Evolutionary conservation across 1,140 invertebrate species (phyloP).

Genomic region (Colletes gigas): DNA sequence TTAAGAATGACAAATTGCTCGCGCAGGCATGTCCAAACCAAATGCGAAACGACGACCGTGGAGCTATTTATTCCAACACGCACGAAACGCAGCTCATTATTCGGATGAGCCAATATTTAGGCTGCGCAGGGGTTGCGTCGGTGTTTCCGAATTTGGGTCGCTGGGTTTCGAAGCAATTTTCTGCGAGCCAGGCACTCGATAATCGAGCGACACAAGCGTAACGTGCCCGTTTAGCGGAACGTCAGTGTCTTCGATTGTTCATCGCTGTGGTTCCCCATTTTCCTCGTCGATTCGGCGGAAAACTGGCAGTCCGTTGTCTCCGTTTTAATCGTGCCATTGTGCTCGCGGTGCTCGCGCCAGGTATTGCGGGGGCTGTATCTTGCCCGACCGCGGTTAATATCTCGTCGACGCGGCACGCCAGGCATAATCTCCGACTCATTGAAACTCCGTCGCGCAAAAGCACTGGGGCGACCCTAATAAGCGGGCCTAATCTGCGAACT

Average conservation of each 20-base stretch:
- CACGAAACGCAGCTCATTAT: too few species aligned
- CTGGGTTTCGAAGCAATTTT: not conserved
- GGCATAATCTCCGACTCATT: conserved; percentile 75
- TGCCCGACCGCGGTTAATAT: conserved; percentile 55
- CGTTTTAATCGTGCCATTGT: conserved; percentile 54
- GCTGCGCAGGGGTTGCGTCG: too few species aligned
- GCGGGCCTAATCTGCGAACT: conserved; percentile 69
- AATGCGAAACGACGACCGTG: too few species aligned
- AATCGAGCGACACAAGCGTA: not conserved
- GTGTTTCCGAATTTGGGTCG: conserved; percentile 5
- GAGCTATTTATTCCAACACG: too few species aligned
- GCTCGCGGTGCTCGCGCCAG: not conserved
- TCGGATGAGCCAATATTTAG: too few species aligned
- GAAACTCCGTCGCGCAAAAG: conserved; percentile 72
- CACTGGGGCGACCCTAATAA: conserved; percentile 70
- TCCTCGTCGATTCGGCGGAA: conserved; percentile 28
- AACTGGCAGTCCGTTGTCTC: conserved; percentile 30
- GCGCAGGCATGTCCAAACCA: too few species aligned
- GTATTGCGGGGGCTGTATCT: conserved; percentile 46
- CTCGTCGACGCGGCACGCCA: conserved; percentile 53
- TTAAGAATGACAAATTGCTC: too few species aligned
- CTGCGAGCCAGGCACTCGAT: not conserved
- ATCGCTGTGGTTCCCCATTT: not conserved
- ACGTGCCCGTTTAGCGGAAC: not conserved
- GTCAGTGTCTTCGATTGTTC: conserved; percentile 26